Base-by-base conservation (phyloP, 1,140 invertebrate species). In the Aphis craccivora region DNA sequence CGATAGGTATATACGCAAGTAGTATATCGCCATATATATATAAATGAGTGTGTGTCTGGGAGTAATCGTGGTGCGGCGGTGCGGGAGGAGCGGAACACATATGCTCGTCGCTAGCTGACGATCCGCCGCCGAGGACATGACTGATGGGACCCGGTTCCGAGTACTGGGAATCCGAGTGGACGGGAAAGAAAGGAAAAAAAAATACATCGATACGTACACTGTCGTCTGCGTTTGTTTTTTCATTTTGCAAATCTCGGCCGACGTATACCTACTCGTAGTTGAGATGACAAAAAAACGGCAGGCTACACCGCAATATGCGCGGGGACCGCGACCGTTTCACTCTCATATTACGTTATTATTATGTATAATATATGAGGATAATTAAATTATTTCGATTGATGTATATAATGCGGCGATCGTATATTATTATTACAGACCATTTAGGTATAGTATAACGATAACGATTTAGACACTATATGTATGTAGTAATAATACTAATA, bases 131-230 rank as follows among this genome's bases (percentile, higher is more conserved):
- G 88, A 89, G 45, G 91, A 86, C 91, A 93, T 93, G 91, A 93
- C 91, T 93, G 91, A 93, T 93, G 91, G 91, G 91, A 86, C 91
- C 81, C 91, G 91, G 91, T 84, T 93, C 88, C 48, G 81, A 93
- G 81, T 84, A 93, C 91, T 86, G 30, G 91, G 76, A 93, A 83
- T 93, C 91, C 45, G 48, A 92, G 40, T 37, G 91, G 51, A 93
- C 81, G 35, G 48, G 6, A 92, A 51, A 48, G 20, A 83, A 55
- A 83, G 14, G 11, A 83, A 48, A 51, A 92, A 83, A 91, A 35
- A 86, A 30, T 67, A 90, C 37, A 67, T 43, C 37, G 48, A 55
- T 43, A 45, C 45, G 60, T 35, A 48, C 76, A 23, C 45, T 5
- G 48, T 53, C 91, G 91, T 93, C 81, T 86, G 91, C 76, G 76